phyloP scores from a whole-genome alignment of 1,140 invertebrate species.

The Pteromalus puparum region DNA sequence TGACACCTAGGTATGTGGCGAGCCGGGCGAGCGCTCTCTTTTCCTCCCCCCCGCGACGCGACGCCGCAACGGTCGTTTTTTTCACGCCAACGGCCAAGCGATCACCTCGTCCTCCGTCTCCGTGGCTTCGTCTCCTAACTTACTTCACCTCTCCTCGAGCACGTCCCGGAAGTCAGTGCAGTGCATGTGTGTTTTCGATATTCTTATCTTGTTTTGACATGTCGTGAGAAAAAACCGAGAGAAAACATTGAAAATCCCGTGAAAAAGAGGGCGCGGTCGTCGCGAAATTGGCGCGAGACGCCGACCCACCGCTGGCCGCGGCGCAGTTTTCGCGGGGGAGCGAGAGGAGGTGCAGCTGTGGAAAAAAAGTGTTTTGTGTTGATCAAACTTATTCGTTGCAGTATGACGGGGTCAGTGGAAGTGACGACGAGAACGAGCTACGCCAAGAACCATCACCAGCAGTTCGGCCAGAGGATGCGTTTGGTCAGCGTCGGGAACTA shows the following conservation, averaged over 20 bases:
- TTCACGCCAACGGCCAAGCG: not conserved
- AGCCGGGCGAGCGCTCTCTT: too few relatives aligned
- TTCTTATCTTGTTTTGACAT: too few relatives aligned
- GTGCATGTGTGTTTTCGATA: too few relatives aligned
- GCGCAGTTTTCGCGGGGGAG: not conserved
- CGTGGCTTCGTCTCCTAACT: too few relatives aligned
- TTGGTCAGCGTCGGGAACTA: slow-evolving; percentile 76
- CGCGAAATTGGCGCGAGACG: not conserved
- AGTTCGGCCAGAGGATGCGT: slow-evolving; percentile 52
- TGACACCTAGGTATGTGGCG: too few relatives aligned
- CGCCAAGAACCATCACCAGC: not conserved
- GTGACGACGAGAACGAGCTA: slow-evolving; percentile 31
- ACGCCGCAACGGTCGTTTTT: not conserved
- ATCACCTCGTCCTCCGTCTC: too few relatives aligned
- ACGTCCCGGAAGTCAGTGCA: too few relatives aligned
- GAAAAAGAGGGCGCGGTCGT: not conserved
- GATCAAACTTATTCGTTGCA: not conserved
- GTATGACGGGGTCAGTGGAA: slow-evolving; percentile 14
- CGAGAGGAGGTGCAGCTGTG: not conserved
- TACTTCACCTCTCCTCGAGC: too few relatives aligned
- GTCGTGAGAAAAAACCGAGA: too few relatives aligned
- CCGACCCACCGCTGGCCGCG: slow-evolving; percentile 1
- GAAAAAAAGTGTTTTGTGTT: not conserved
- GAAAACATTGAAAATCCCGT: too few relatives aligned
- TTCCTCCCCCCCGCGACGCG: not conserved